Percentiles rank a stretch among this genome's conserved stretches.
Evolutionary conservation across 2,797 vertebrate species (phyloP).

Genomic region (Borostomias antarcticus): DNA sequence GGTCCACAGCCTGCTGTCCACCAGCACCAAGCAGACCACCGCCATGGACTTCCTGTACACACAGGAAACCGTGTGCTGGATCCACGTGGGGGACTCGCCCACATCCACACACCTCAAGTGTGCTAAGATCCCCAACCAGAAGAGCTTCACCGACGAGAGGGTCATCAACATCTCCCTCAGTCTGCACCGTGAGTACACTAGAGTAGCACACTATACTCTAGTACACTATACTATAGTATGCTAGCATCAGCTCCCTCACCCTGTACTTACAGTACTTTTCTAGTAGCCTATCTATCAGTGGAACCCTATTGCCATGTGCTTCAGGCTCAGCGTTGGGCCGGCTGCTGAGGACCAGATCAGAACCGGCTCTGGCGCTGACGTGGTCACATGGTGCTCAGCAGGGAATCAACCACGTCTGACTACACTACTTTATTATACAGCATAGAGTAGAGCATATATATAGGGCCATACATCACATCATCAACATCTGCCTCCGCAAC

Average conservation of each 20-base stretch:
- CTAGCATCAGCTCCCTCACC: conserved; percentile 90
- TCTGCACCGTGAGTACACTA: conserved; percentile 88
- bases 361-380: too few species aligned
- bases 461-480: background rate
- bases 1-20: conserved; percentile 86
- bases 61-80: conserved; percentile 94
- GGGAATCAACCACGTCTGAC: too few species aligned
- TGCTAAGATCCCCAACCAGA: conserved; percentile 91
- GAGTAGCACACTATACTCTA: background rate
- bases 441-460: too few species aligned
- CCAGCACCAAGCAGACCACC: conserved; percentile 92
- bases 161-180: conserved; percentile 97
- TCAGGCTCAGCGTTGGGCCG: too few species aligned
- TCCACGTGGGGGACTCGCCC: conserved; percentile 88
- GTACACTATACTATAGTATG: background rate
- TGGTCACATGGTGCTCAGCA: too few species aligned
- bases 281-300: too few species aligned
- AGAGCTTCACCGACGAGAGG: conserved; percentile 89
- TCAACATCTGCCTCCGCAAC: conserved; percentile 14
- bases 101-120: conserved; percentile 90
- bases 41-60: conserved; percentile 97
- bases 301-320: too few species aligned
- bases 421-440: background rate
- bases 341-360: too few species aligned
- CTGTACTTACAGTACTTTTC: too few species aligned